Conservation (phyloP, 2,113 vertebrate species). For the Misgurnus mizolepis region DNA sequence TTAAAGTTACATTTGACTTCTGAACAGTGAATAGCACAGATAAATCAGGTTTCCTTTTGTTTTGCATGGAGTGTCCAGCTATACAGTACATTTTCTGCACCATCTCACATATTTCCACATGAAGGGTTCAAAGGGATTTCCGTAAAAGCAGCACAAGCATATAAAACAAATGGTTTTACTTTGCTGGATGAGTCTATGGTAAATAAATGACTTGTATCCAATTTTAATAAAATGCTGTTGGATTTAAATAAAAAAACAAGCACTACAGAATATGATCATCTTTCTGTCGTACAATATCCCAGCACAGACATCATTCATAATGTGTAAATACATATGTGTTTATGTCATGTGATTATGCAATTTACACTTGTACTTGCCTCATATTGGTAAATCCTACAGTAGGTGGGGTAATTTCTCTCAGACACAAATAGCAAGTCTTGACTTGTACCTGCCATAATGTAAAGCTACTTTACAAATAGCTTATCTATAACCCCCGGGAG, state of each 20-base stretch:
- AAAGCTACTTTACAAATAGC: constrained; percentile 31
- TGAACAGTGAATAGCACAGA: constrained; percentile 33
- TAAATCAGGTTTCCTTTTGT: constrained; percentile 4
- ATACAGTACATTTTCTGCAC: too few species aligned
- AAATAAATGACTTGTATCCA: neutral
- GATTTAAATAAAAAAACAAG: neutral
- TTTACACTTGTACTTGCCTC: too few species aligned
- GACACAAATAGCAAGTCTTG: neutral
- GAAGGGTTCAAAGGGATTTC: neutral
- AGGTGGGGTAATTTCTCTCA: neutral
- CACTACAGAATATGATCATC: neutral
- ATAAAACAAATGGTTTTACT: neutral
- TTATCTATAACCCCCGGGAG: constrained; percentile 29
- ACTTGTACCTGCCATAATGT: constrained; percentile 25
- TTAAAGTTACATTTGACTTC: neutral
- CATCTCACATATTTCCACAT: neutral
- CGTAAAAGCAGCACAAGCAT: constrained; percentile 5
- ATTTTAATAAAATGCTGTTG: constrained; percentile 14
- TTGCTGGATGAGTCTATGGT: neutral
- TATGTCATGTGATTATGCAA: neutral
- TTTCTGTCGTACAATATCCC: too few species aligned
- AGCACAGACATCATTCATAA: too few species aligned
- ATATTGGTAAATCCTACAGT: too few species aligned
- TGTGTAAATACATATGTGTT: too few species aligned
- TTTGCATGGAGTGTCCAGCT: neutral